Conservation (phyloP, 2,797 vertebrate species). For the Pangasius macronema region DNA sequence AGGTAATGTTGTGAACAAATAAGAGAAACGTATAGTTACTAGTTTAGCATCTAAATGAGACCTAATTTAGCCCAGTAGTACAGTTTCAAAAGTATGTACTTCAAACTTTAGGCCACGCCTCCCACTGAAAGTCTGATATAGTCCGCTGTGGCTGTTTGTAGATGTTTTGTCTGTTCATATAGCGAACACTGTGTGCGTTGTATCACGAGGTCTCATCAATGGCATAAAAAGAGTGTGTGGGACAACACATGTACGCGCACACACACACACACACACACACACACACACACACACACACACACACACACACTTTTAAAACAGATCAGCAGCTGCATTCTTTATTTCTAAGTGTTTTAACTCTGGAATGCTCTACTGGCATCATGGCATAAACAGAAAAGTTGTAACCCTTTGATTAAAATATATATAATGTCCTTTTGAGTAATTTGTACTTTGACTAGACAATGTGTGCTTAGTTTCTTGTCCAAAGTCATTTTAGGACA, state of each 20-base stretch:
- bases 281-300: too few relatives aligned
- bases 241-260: too few relatives aligned
- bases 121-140: not conserved
- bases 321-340: too few relatives aligned
- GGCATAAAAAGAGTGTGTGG: too few relatives aligned
- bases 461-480: not conserved
- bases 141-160: not conserved
- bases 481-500: not conserved
- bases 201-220: too few relatives aligned
- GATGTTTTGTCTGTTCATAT: not conserved
- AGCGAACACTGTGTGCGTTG: too few relatives aligned
- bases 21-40: not conserved
- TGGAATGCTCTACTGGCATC: not conserved
- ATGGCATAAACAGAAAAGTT: not conserved
- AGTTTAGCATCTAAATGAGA: not conserved
- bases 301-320: too few relatives aligned
- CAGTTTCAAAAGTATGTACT: not conserved
- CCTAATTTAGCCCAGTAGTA: not conserved
- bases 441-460: not conserved
- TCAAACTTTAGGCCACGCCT: not conserved
- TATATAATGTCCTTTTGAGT: not conserved
- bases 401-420: not conserved
- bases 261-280: too few relatives aligned
- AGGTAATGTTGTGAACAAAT: not conserved
- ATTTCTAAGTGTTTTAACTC: not conserved